These are phyloP conservation scores for Steatornis caripensis DNA, from an alignment of 2,113 vertebrate genomes.

Conservation along the genomic window DNA sequence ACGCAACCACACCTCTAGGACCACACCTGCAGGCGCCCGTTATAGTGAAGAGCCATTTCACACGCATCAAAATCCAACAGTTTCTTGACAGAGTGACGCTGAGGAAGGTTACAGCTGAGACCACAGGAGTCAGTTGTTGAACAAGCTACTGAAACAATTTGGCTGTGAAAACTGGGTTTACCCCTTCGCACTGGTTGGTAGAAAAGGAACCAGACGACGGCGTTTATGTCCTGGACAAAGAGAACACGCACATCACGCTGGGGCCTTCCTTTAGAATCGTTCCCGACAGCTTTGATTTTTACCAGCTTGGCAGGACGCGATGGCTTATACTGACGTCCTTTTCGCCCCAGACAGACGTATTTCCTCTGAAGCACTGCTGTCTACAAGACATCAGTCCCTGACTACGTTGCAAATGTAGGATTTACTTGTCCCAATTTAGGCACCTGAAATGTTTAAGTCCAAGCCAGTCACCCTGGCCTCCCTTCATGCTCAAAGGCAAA, in stretches of 20 bases:
- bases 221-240: not conserved
- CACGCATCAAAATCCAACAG: not conserved
- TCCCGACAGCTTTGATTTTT: not conserved
- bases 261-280: not conserved
- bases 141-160: not conserved
- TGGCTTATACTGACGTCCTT: rapidly evolving
- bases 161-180: not conserved
- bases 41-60: not conserved
- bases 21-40: not conserved
- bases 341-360: rapidly evolving
- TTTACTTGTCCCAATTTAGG: not conserved
- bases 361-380: not conserved
- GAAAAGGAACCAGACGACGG: not conserved
- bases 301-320: not conserved
- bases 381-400: not conserved
- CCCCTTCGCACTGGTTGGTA: not conserved
- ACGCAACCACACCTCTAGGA: not conserved
- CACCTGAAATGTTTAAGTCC: not conserved
- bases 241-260: rapidly evolving
- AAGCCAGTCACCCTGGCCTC: not conserved
- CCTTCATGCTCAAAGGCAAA: not conserved
- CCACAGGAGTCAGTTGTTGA: not conserved
- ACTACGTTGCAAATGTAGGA: rapidly evolving
- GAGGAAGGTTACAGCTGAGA: not conserved
- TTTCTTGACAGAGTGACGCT: not conserved